A percentile compares a stretch with the other conserved stretches of the same genome.
phyloP scores from a whole-genome alignment of 2,113 vertebrate species.

The Psittacula cyanocephala region DNA sequence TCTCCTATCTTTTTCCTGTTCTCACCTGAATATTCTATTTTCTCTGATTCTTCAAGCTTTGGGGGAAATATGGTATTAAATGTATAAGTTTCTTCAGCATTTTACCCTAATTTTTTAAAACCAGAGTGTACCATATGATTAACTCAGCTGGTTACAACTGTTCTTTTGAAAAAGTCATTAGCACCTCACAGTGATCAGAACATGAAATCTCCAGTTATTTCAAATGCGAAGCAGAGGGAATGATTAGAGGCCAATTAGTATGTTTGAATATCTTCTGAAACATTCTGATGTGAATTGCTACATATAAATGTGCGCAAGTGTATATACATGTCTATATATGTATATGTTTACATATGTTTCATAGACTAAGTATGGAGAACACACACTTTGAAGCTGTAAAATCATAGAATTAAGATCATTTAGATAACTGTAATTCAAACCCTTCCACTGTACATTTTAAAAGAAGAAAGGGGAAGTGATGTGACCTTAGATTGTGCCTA shows the following conservation, averaged over 20 bases:
- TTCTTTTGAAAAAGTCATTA: not conserved
- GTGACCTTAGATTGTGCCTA: not conserved
- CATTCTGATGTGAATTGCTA: not conserved
- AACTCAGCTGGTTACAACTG: not conserved
- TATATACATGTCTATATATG: not conserved
- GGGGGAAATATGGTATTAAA: not conserved
- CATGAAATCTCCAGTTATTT: not conserved
- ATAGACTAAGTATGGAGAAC: not conserved
- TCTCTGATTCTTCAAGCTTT: not conserved
- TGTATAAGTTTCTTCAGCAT: not conserved
- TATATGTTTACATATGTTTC: not conserved
- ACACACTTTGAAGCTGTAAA: not conserved
- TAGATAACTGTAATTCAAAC: not conserved
- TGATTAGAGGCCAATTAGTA: not conserved
- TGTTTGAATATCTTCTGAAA: not conserved
- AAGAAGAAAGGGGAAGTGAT: not conserved
- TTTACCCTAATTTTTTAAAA: not conserved
- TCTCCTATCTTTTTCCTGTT: not conserved
- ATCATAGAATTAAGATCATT: not conserved
- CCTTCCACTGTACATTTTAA: not conserved
- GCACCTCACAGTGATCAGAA: not conserved
- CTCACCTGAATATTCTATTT: not conserved
- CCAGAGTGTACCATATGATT: not conserved
- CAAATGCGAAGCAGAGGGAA: not conserved
- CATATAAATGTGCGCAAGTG: not conserved